Evolutionary conservation across 2,113 vertebrate species (phyloP).

Genomic region (Laticauda colubrina): DNA sequence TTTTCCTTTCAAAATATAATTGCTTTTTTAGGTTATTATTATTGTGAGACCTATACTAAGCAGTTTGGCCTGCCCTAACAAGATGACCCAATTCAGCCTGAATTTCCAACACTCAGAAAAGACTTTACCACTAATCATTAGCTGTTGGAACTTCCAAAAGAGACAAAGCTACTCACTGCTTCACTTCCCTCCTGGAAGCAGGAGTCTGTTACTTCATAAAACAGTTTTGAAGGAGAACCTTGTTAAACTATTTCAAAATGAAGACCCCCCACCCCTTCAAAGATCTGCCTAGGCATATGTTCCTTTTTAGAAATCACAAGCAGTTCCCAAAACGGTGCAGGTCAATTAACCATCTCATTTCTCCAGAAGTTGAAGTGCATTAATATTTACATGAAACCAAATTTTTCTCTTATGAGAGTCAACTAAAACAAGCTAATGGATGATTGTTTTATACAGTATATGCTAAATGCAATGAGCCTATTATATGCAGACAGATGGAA

Average conservation of each 20-base stretch:
- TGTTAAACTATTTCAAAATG: neutral
- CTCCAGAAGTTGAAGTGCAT: neutral
- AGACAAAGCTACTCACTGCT: neutral
- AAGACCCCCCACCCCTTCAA: neutral
- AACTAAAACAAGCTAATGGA: neutral
- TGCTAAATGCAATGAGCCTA: neutral
- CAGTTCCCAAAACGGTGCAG: neutral
- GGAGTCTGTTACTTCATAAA: neutral
- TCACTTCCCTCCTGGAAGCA: neutral
- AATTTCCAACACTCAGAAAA: neutral
- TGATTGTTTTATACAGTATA: neutral
- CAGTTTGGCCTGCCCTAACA: neutral
- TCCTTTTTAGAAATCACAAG: neutral
- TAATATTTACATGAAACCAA: neutral
- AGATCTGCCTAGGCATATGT: neutral
- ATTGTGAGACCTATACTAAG: neutral
- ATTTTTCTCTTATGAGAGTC: neutral
- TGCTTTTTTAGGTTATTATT: neutral
- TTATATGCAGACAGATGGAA: neutral
- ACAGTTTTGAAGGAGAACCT: neutral
- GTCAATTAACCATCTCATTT: neutral
- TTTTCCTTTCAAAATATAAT: neutral
- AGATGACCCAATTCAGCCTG: neutral
- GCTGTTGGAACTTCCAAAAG: neutral
- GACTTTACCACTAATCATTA: neutral